phyloP scores from a whole-genome alignment of 2,113 vertebrate species.

The Arizona elegans region DNA sequence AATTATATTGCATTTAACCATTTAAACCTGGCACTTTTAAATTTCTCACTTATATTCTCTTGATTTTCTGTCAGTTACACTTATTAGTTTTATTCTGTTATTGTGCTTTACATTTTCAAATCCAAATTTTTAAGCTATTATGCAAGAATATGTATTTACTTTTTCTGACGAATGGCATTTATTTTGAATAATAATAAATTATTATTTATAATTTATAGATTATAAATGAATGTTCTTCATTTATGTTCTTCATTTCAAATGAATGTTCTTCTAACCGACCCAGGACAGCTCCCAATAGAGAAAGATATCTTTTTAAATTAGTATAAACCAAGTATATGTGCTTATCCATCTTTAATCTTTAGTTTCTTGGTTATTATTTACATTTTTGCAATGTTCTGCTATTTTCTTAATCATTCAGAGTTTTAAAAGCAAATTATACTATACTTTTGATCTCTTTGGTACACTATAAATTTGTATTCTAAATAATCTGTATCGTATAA shows the following conservation, averaged over 20 bases:
- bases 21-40: not conserved
- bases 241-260: not conserved
- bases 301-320: not conserved
- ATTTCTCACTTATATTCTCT: not conserved
- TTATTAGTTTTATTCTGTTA: not conserved
- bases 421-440: not conserved
- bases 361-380: not conserved
- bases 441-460: not conserved
- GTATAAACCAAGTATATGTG: not conserved
- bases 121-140: not conserved
- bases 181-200: too few relatives aligned
- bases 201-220: too few relatives aligned
- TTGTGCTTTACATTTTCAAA: not conserved
- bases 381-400: not conserved
- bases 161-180: not conserved
- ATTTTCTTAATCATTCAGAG: not conserved
- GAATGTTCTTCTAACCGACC: not conserved
- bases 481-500: not conserved
- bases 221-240: not conserved
- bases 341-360: not conserved
- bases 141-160: constrained; percentile 1
- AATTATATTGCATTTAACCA: not conserved
- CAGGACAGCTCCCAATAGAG: not conserved
- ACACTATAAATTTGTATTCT: not conserved
- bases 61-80: not conserved